Evolutionary conservation across 2,113 vertebrate species (phyloP).

Genomic region (Ammodytes marinus): DNA sequence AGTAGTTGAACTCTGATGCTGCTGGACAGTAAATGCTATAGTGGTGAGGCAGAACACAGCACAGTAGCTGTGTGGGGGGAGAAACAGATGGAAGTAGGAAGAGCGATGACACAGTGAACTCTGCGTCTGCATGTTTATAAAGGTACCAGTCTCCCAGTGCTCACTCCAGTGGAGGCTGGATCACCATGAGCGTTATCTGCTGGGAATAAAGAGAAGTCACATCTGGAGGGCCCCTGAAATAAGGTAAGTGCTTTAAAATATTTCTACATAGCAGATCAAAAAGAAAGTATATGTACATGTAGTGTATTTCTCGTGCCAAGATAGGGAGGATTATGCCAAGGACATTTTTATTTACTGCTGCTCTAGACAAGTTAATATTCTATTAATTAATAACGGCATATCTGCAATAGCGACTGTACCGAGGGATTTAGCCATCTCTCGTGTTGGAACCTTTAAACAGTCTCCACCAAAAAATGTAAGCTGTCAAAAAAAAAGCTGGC

Average conservation of each 20-base stretch:
- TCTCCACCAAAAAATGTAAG: background rate
- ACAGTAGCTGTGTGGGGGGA: background rate
- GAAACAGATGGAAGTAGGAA: background rate
- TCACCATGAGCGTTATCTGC: background rate
- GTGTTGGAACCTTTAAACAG: background rate
- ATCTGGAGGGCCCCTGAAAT: constrained; percentile 10
- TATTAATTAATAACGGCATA: background rate
- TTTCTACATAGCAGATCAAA: background rate
- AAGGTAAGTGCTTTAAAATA: constrained; percentile 37
- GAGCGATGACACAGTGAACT: constrained; percentile 53
- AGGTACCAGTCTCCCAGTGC: constrained; percentile 16
- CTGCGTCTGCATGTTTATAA: constrained; percentile 58
- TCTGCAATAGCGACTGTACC: background rate
- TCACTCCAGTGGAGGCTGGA: background rate
- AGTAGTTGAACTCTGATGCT: background rate
- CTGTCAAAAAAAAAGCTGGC: too few species aligned
- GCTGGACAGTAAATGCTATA: background rate
- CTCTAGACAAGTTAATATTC: background rate
- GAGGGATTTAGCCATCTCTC: background rate
- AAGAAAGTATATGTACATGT: background rate
- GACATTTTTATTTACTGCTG: background rate
- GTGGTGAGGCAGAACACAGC: constrained; percentile 9
- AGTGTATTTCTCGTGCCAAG: background rate
- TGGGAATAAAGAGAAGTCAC: constrained; percentile 12
- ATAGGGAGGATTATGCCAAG: background rate